Conservation (phyloP, 2,113 vertebrate genomes). For the Muntiacus muntjak region DNA sequence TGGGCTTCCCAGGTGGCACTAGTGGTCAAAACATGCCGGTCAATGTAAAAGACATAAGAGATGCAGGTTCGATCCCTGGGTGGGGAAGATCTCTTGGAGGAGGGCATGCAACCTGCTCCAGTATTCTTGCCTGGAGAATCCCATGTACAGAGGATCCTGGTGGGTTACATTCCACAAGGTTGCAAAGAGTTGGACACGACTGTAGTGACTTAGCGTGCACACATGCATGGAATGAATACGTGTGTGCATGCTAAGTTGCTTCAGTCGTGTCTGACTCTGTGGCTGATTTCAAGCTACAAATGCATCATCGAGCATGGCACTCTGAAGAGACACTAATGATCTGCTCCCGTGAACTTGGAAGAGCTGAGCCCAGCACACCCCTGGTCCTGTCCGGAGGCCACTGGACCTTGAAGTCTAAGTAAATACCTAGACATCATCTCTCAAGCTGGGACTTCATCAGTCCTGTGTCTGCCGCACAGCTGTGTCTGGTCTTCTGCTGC, state of each 20-base stretch:
- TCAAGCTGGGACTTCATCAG: background rate
- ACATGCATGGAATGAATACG: background rate
- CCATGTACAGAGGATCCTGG: background rate
- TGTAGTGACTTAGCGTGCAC: background rate
- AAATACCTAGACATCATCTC: background rate
- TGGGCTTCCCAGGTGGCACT: background rate
- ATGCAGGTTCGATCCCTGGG: background rate
- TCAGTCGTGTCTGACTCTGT: background rate
- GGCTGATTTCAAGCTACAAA: background rate
- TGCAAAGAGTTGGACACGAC: background rate
- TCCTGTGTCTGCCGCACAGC: background rate
- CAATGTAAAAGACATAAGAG: background rate
- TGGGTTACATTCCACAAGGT: background rate
- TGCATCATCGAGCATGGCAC: background rate
- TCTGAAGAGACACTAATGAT: background rate
- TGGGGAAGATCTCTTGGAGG: background rate
- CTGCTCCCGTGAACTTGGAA: background rate
- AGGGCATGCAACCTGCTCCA: background rate
- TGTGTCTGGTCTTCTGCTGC: background rate
- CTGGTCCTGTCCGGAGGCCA: background rate
- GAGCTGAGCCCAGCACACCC: background rate
- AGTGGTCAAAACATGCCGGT: background rate
- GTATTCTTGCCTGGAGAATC: background rate
- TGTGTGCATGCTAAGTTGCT: background rate
- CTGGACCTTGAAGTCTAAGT: background rate